Evolutionary conservation across 2,113 vertebrate species (phyloP).

Genomic region (Spermophilus dauricus): DNA sequence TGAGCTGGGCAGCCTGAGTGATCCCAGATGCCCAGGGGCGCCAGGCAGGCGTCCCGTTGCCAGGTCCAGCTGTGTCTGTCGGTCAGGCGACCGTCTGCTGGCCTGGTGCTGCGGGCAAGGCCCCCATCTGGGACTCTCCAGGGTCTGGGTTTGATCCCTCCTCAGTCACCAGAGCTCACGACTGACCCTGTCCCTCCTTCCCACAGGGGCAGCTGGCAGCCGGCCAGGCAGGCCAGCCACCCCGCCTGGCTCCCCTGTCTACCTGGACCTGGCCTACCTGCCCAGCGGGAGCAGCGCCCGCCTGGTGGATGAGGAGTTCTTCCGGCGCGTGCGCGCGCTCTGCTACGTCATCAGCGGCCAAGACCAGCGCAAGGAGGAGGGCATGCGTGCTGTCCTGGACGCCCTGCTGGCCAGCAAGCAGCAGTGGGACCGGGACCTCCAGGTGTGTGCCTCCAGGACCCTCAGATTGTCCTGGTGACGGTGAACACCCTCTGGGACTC

Average conservation of each 20-base stretch:
- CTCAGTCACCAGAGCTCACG: not conserved
- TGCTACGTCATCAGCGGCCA: constrained; percentile 96
- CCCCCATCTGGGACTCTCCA: no score
- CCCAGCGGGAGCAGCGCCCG: constrained; percentile 90
- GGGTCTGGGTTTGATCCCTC: no score
- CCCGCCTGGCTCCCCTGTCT: constrained; percentile 79
- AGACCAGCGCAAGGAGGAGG: constrained; percentile 90
- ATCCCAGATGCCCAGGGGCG: no score
- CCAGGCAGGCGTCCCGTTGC: no score
- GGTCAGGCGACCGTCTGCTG: no score
- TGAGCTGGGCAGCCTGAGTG: no score
- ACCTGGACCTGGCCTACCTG: constrained; percentile 96
- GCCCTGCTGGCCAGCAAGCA: constrained; percentile 93
- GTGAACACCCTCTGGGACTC: no score
- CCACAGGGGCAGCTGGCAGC: not conserved
- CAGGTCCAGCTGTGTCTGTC: no score
- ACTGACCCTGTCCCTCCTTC: not conserved
- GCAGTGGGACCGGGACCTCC: constrained; percentile 90
- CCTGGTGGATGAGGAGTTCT: constrained; percentile 92
- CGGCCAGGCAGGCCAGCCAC: fast-evolving
- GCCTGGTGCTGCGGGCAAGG: not conserved
- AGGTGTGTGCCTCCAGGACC: constrained; percentile 87
- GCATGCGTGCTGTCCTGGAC: constrained; percentile 92
- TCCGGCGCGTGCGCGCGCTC: constrained; percentile 91
- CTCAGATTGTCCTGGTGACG: not conserved